These are phyloP conservation scores for Cryptocephalus primarius DNA, from an alignment of 2,888 invertebrate genomes.

Conservation along the genomic window DNA sequence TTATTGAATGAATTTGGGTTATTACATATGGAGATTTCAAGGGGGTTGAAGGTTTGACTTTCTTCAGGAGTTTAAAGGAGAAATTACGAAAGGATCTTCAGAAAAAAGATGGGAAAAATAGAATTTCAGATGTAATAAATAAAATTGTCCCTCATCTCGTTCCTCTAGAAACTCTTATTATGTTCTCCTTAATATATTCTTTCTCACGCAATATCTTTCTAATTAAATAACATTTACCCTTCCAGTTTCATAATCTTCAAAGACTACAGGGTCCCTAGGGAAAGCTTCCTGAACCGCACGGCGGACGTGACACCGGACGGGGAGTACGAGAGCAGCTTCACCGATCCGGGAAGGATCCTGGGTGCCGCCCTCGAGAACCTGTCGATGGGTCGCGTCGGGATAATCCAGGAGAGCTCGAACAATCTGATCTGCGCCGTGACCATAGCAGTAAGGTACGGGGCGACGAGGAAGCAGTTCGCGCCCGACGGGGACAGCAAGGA, in stretches of 20 bases:
- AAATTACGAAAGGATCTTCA: no score
- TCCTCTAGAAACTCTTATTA: no score
- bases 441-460: conserved; percentile 73
- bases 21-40: no score
- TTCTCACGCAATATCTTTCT: no score
- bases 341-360: conserved; percentile 75
- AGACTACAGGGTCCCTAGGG: conserved; percentile 76
- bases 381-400: conserved; percentile 72
- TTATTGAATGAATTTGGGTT: no score
- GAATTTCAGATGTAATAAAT: no score
- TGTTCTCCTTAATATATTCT: no score
- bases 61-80: no score
- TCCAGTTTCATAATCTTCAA: conserved; percentile 74
- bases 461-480: conserved; percentile 65
- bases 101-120: no score
- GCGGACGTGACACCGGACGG: conserved; percentile 85
- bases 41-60: no score
- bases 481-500: conserved; percentile 44
- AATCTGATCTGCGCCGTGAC: conserved; percentile 61
- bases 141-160: no score
- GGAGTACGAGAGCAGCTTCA: conserved; percentile 79
- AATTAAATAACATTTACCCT: no score
- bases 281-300: conserved; percentile 74
- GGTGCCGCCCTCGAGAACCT: conserved; percentile 79
- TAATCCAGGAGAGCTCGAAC: conserved; percentile 53